Conservation (phyloP, 1,140 invertebrate genomes). For the Anoplolepis gracilipes region DNA sequence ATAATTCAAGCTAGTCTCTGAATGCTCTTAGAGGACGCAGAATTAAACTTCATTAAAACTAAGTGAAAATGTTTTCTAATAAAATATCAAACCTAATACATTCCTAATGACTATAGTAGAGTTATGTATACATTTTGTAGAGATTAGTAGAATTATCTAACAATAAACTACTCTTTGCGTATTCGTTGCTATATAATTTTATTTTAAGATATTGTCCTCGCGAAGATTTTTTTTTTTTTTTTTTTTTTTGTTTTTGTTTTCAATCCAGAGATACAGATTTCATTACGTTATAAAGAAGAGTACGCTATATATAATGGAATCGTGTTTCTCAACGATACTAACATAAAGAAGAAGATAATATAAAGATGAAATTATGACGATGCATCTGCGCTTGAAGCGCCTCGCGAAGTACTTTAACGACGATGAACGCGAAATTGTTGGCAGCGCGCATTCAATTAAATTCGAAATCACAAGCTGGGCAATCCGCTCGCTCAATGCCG, state of each 20-base stretch:
- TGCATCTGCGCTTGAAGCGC: slow-evolving; percentile 1
- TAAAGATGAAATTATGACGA: slow-evolving; percentile 37
- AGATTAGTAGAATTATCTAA: background rate
- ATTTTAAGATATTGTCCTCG: background rate
- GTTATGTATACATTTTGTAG: background rate
- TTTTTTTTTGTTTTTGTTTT: too few species aligned
- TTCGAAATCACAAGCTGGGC: slow-evolving; percentile 16
- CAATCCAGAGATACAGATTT: background rate
- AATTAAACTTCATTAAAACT: slow-evolving; percentile 10
- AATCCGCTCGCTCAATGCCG: background rate
- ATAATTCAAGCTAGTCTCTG: background rate
- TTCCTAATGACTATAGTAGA: background rate
- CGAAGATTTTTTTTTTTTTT: background rate
- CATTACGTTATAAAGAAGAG: background rate
- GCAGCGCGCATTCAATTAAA: slow-evolving; percentile 23
- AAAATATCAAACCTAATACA: background rate
- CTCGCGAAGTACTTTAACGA: slow-evolving; percentile 14
- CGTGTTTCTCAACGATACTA: background rate
- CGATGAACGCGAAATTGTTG: slow-evolving; percentile 19
- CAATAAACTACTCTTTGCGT: background rate
- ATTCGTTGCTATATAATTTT: background rate
- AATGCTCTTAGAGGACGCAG: background rate
- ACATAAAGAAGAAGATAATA: background rate
- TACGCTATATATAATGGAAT: background rate
- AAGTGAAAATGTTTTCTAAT: background rate